phyloP scores from a whole-genome alignment of 1,140 invertebrate species.

The Magallana ariakensis region DNA sequence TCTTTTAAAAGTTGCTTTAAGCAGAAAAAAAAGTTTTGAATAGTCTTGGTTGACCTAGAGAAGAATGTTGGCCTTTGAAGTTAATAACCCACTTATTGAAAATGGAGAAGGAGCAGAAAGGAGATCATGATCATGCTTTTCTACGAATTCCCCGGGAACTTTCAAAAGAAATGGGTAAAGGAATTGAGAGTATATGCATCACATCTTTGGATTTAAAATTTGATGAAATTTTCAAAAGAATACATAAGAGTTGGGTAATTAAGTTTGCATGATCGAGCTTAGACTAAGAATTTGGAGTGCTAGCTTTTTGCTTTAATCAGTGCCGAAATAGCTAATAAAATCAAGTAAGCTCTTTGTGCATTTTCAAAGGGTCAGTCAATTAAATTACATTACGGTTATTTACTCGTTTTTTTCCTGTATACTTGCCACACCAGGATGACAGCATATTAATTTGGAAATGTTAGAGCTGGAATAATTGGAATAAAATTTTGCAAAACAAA shows the following conservation, averaged over 20 bases:
- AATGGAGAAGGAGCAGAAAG: no score
- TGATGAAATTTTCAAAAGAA: not conserved
- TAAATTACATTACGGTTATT: not conserved
- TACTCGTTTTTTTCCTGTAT: no score
- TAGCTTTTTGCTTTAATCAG: not conserved
- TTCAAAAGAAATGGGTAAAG: not conserved
- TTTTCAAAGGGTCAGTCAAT: not conserved
- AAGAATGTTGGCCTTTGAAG: no score
- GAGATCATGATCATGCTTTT: no score
- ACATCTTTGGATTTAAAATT: not conserved
- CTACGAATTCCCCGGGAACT: not conserved
- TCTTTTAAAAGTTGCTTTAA: no score
- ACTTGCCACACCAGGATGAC: no score
- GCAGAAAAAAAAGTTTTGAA: no score
- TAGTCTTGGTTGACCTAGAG: no score
- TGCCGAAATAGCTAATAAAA: slow-evolving; percentile 5
- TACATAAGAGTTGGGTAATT: not conserved
- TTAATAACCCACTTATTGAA: no score
- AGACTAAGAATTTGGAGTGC: slow-evolving; percentile 1
- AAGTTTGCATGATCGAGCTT: not conserved
- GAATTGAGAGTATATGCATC: not conserved
- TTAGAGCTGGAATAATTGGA: no score
- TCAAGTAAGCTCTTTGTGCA: slow-evolving; percentile 26
- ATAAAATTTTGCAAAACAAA: no score
- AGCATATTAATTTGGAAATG: no score